Conservation (phyloP, 1,140 invertebrate species). For the Drosophila auraria region DNA sequence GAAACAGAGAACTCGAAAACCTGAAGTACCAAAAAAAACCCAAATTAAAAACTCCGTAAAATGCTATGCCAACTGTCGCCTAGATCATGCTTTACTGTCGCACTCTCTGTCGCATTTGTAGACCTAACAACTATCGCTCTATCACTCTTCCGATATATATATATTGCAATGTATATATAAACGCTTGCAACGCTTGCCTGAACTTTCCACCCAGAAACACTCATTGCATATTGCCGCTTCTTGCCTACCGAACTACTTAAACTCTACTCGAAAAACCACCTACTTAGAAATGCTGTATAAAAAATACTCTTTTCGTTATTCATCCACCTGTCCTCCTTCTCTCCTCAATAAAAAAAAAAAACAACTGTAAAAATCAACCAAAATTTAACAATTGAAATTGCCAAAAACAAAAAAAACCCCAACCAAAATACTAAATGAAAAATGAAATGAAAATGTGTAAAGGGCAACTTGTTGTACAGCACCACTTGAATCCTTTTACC, state of each 20-base stretch:
- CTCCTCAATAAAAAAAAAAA: conserved; percentile 29
- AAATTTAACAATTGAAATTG: conserved; percentile 58
- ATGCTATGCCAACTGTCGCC: conserved; percentile 78
- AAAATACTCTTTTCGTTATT: conserved; percentile 59
- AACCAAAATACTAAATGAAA: conserved; percentile 39
- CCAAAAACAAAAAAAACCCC: conserved; percentile 45
- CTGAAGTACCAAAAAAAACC: conserved; percentile 29
- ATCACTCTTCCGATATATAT: conserved; percentile 23
- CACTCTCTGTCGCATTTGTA: conserved; percentile 57
- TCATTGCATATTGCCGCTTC: conserved; percentile 58
- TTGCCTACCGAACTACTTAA: conserved; percentile 48
- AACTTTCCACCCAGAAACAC: conserved; percentile 40
- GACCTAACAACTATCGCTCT: conserved; percentile 47
- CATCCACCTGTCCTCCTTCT: conserved; percentile 51
- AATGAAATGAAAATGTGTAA: conserved; percentile 72
- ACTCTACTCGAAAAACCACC: conserved; percentile 38
- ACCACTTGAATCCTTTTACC: conserved; percentile 85
- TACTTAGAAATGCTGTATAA: conserved; percentile 55
- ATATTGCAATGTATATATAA: conserved; percentile 30
- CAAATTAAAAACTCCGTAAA: conserved; percentile 47
- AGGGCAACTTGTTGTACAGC: conserved; percentile 84
- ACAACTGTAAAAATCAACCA: conserved; percentile 65
- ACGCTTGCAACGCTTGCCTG: conserved; percentile 62
- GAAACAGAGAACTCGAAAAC: conserved; percentile 21
- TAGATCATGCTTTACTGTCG: conserved; percentile 79